Evolutionary conservation across 2,797 vertebrate genomes (phyloP).

Genomic region (Podargus strigoides): DNA sequence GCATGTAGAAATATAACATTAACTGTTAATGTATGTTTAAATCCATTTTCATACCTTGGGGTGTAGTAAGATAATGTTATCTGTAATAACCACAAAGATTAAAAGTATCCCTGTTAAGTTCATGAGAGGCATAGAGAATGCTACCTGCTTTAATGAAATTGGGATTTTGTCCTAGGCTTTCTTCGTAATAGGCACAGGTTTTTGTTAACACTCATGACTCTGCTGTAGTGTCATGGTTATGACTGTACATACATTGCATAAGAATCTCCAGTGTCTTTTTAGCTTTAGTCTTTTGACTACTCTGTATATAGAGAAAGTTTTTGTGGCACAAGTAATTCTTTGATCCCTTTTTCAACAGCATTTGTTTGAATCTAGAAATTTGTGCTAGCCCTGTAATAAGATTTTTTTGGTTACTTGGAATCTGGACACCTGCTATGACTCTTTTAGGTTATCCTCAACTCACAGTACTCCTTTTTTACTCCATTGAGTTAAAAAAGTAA

Average conservation of each 20-base stretch:
- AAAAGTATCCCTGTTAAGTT: background rate
- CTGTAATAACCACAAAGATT: background rate
- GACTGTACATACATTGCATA: background rate
- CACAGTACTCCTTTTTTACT: background rate
- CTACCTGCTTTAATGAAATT: background rate
- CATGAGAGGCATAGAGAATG: background rate
- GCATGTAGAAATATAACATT: background rate
- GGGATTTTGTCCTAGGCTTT: background rate
- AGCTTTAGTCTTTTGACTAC: background rate
- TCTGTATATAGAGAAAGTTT: background rate
- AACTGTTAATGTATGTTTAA: background rate
- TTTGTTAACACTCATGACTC: background rate
- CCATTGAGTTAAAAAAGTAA: background rate
- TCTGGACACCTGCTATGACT: background rate
- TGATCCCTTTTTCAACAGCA: background rate
- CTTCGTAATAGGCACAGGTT: background rate
- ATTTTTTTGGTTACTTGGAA: background rate
- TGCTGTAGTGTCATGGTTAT: background rate
- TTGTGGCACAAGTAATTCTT: background rate
- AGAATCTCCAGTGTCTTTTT: background rate
- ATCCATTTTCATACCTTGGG: background rate
- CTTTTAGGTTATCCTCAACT: background rate
- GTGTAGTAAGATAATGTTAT: too few species aligned
- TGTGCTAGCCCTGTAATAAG: background rate
- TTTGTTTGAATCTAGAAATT: background rate